Conservation (phyloP, 2,113 vertebrate genomes). For the Sakesphorus luctuosus region DNA sequence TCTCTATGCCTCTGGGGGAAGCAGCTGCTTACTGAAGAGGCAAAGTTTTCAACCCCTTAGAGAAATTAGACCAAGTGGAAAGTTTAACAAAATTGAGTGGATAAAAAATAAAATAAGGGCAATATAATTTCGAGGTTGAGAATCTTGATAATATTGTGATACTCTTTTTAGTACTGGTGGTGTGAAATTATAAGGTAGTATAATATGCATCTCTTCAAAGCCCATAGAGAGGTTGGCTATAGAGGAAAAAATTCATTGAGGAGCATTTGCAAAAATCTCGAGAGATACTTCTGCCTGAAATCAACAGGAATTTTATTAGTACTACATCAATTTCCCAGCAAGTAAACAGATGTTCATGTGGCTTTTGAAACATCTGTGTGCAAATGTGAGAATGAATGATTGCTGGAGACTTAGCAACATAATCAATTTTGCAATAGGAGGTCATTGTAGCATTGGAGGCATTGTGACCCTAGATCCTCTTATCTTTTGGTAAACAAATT, state of each 20-base stretch:
- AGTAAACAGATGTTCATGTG: background rate
- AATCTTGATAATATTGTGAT: background rate
- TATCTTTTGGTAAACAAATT: background rate
- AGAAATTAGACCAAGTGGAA: background rate
- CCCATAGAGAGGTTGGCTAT: background rate
- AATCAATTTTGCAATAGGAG: background rate
- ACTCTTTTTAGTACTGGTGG: background rate
- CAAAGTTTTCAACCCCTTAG: background rate
- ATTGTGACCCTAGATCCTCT: background rate
- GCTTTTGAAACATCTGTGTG: background rate
- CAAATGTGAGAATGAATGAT: background rate
- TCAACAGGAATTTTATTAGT: background rate
- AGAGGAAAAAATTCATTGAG: background rate
- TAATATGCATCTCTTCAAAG: background rate
- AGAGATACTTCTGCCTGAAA: background rate
- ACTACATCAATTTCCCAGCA: background rate
- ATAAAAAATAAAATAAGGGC: background rate
- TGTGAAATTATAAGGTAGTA: background rate
- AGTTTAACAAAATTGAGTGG: background rate
- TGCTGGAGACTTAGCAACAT: background rate
- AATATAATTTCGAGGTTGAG: background rate
- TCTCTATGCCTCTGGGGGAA: background rate
- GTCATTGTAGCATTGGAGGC: background rate
- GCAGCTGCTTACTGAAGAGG: background rate
- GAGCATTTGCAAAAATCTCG: background rate